Evolutionary conservation across 2,888 invertebrate genomes (phyloP).

Genomic region (Drosophila testacea): DNA sequence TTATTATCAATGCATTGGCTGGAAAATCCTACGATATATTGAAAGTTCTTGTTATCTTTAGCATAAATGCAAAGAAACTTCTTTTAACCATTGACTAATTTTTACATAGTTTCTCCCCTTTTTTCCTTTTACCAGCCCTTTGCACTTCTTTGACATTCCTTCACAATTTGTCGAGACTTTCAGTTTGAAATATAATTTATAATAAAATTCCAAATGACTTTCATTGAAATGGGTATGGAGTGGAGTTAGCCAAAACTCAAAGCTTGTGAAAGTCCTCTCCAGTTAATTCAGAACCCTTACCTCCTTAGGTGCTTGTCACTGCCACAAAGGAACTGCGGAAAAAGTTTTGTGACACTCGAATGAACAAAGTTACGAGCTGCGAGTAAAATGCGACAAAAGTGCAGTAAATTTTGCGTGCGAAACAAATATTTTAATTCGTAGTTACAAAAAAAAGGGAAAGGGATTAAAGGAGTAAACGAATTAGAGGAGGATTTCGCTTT

Average conservation of each 20-base stretch:
- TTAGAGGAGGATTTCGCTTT: neutral
- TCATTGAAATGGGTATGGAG: neutral
- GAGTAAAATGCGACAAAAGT: conserved; percentile 49
- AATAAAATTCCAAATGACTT: conserved; percentile 40
- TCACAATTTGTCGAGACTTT: conserved; percentile 17
- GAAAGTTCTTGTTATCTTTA: too few species aligned
- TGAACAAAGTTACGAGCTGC: conserved; percentile 43
- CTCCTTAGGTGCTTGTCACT: conserved; percentile 33
- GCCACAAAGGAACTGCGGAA: conserved; percentile 48
- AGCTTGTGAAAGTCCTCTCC: conserved; percentile 8
- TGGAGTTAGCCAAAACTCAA: conserved; percentile 1
- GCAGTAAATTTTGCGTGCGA: conserved; percentile 42
- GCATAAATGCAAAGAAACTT: neutral
- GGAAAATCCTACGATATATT: too few species aligned
- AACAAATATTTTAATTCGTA: conserved; percentile 56
- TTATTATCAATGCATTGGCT: too few species aligned
- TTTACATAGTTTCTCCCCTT: neutral
- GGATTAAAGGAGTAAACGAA: neutral
- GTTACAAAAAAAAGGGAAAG: conserved; percentile 5
- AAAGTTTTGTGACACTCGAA: conserved; percentile 63
- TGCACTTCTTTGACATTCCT: neutral
- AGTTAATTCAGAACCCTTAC: conserved; percentile 4
- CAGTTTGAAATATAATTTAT: conserved; percentile 38
- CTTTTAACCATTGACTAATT: neutral
- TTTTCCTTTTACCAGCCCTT: neutral